Evolutionary conservation across 2,888 invertebrate species (phyloP).

Genomic region (Macrophya annulata): DNA sequence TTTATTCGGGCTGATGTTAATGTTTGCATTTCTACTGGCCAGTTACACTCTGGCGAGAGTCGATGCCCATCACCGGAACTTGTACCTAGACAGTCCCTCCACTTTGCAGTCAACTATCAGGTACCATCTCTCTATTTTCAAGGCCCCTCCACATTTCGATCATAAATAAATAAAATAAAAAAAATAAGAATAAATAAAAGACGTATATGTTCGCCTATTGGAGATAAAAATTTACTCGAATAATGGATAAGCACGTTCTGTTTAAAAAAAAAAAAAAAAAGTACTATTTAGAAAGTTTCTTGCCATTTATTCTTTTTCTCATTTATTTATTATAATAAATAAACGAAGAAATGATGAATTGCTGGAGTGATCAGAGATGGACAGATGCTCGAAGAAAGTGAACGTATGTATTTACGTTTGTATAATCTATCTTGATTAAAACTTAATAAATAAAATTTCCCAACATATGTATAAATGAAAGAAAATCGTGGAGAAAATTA

Average conservation of each 20-base stretch:
- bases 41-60: conserved; percentile 34
- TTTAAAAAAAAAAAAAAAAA: background rate
- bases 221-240: background rate
- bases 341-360: background rate
- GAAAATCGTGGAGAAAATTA: background rate
- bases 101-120: background rate
- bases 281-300: background rate
- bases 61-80: conserved; percentile 21
- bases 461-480: too few species aligned
- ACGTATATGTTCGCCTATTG: too few species aligned
- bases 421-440: background rate
- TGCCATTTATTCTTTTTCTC: too few species aligned
- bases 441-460: background rate
- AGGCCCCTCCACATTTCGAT: conserved; percentile 11
- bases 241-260: background rate
- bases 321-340: background rate
- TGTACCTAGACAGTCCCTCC: conserved; percentile 22
- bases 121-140: conserved; percentile 20
- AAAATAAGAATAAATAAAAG: background rate
- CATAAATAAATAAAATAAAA: background rate
- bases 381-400: background rate
- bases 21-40: conserved; percentile 29
- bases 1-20: background rate
- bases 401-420: background rate
- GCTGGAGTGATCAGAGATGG: background rate